These are phyloP conservation scores for Perithous albicinctus DNA, from an alignment of 2,888 invertebrate species.

Conservation along the genomic window DNA sequence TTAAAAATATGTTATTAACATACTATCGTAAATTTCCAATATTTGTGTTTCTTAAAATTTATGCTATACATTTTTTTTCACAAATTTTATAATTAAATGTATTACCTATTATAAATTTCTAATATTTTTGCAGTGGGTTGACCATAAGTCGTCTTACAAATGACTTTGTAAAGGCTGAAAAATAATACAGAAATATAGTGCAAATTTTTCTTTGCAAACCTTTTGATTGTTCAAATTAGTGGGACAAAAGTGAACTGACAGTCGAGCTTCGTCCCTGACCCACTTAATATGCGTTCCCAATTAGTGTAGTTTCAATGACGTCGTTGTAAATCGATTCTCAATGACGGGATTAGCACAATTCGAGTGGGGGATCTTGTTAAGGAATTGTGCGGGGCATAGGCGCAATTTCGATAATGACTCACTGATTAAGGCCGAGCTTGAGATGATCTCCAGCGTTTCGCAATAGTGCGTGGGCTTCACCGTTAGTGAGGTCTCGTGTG, in stretches of 20 bases:
- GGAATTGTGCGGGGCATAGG: slow-evolving; percentile 36
- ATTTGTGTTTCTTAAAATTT: too few species aligned
- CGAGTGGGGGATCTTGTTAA: slow-evolving; percentile 45
- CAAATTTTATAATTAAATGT: too few species aligned
- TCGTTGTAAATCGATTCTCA: slow-evolving; percentile 55
- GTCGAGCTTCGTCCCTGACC: slow-evolving; percentile 50
- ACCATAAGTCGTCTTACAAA: too few species aligned
- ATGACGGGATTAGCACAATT: slow-evolving; percentile 30
- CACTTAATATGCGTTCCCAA: slow-evolving; percentile 42
- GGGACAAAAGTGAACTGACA: not conserved
- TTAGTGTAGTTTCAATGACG: slow-evolving; percentile 35
- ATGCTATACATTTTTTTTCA: too few species aligned
- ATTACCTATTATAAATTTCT: too few species aligned
- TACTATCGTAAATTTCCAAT: too few species aligned
- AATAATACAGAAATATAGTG: too few species aligned
- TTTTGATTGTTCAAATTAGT: not conserved
- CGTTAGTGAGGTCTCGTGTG: slow-evolving; percentile 89
- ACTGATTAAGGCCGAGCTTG: slow-evolving; percentile 90
- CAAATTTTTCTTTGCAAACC: too few species aligned
- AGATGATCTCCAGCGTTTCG: slow-evolving; percentile 89
- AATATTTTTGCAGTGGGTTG: too few species aligned
- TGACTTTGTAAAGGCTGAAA: too few species aligned
- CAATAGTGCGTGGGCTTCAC: slow-evolving; percentile 91
- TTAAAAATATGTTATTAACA: too few species aligned
- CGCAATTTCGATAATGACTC: slow-evolving; percentile 83